Evolutionary conservation across 64 coral and sea anemone genomes (phyloP).

Genomic region (Cladopsammia gracilis): DNA sequence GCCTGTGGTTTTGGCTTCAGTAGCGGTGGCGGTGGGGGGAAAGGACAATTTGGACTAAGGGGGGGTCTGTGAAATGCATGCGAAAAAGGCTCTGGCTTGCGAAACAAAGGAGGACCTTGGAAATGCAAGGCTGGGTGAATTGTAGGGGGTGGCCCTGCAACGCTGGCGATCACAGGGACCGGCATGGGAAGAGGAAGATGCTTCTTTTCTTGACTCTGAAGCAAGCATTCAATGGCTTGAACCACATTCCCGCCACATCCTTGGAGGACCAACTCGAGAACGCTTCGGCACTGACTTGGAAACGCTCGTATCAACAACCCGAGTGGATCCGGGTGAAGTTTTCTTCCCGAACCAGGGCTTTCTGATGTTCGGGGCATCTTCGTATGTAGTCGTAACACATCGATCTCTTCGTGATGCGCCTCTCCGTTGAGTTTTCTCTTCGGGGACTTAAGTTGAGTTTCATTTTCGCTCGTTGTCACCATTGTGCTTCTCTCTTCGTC

Average conservation of each 20-base stretch:
- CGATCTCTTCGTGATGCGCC: slow-evolving; percentile 48
- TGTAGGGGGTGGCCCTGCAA: slow-evolving; percentile 55
- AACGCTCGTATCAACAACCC: slow-evolving; percentile 87
- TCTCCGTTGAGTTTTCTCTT: slow-evolving; percentile 72
- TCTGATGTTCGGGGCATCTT: slow-evolving; percentile 62
- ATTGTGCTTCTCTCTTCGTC: slow-evolving; percentile 29
- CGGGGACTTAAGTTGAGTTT: slow-evolving; percentile 54
- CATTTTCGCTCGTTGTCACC: background rate
- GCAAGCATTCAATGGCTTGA: slow-evolving; percentile 97
- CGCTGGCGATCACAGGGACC: slow-evolving; percentile 76
- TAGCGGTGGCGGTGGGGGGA: slow-evolving; percentile 78
- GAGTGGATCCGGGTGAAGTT: slow-evolving; percentile 90
- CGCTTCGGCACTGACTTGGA: slow-evolving; percentile 90
- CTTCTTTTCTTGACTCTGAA: slow-evolving; percentile 91
- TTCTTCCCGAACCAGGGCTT: slow-evolving; percentile 66
- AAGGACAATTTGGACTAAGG: slow-evolving; percentile 52
- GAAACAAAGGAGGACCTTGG: slow-evolving; percentile 70
- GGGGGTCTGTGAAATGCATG: slow-evolving; percentile 74
- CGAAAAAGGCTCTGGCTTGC: slow-evolving; percentile 84
- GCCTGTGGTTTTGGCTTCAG: slow-evolving; percentile 86
- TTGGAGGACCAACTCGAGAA: slow-evolving; percentile 93
- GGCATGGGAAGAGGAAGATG: slow-evolving; percentile 67
- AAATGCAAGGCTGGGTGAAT: slow-evolving; percentile 88
- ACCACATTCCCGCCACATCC: slow-evolving; percentile 98
- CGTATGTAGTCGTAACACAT: slow-evolving; percentile 45